Percentiles rank a stretch among this genome's conserved stretches.
phyloP scores from a whole-genome alignment of 2,888 invertebrate genomes.

The Drosophila helvetica region DNA sequence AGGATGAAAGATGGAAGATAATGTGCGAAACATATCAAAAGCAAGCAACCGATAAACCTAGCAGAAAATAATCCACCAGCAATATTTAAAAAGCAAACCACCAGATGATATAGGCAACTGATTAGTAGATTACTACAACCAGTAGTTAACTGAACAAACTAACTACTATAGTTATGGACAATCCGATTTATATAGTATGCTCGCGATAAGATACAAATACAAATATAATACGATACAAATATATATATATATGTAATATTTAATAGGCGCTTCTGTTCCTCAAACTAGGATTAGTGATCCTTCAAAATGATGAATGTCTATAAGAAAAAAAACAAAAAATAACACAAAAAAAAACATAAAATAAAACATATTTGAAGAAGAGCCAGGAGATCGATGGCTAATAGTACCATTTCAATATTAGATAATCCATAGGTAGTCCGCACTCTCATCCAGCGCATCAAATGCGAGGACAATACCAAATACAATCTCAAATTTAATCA shows the following conservation, averaged over 20 bases:
- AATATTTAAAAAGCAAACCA: constrained; percentile 56
- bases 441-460: constrained; percentile 66
- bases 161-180: constrained; percentile 68
- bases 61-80: constrained; percentile 64
- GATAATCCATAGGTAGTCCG: constrained; percentile 16
- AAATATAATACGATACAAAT: constrained; percentile 8
- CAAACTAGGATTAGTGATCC: constrained; percentile 70
- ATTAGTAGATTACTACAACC: constrained; percentile 42
- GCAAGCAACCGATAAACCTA: constrained; percentile 63
- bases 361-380: constrained; percentile 21
- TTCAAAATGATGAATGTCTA: constrained; percentile 33
- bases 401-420: constrained; percentile 18
- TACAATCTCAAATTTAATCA: constrained; percentile 13
- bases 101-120: constrained; percentile 61
- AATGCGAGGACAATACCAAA: constrained; percentile 72
- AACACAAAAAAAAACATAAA: constrained; percentile 12
- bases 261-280: constrained; percentile 75
- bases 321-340: constrained; percentile 11
- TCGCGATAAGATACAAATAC: constrained; percentile 14
- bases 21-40: constrained; percentile 43
- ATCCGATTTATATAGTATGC: constrained; percentile 53
- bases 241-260: constrained; percentile 22
- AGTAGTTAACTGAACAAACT: constrained; percentile 43
- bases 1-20: constrained; percentile 8
- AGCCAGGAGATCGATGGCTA: constrained; percentile 34